Percentiles rank a stretch among this genome's conserved stretches.
These are phyloP conservation scores for Thermophis baileyi DNA, from an alignment of 2,113 vertebrate genomes.

Conservation along the genomic window DNA sequence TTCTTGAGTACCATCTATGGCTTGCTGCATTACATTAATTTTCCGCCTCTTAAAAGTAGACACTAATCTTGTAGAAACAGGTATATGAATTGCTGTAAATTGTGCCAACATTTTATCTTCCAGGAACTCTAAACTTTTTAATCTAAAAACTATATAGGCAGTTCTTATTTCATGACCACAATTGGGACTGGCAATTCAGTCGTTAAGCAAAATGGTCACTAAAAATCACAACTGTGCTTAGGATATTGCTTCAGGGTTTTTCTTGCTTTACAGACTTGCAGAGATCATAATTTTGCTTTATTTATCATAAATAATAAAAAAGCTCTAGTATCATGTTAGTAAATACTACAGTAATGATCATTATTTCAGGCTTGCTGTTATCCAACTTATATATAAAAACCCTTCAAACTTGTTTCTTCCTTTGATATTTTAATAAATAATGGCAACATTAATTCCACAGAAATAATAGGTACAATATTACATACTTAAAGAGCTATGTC, in stretches of 20 bases:
- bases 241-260: not conserved
- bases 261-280: not conserved
- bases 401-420: not conserved
- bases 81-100: not conserved
- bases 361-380: not conserved
- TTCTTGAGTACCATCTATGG: slow-evolving; percentile 32
- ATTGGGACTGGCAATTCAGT: not conserved
- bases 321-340: not conserved
- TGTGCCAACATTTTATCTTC: slow-evolving; percentile 15
- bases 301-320: not conserved
- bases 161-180: not conserved
- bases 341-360: not conserved
- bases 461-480: not conserved
- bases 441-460: not conserved
- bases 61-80: slow-evolving; percentile 7
- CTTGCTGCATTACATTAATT: not conserved
- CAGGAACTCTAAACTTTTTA: not conserved
- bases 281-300: not conserved
- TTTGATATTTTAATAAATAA: not conserved
- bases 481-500: not conserved
- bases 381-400: not conserved
- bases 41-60: not conserved
- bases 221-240: not conserved
- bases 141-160: not conserved
- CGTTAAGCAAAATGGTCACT: not conserved